A percentile compares a stretch with the other conserved stretches of the same genome.
Conservation (phyloP, 2,888 invertebrate genomes). For the Pachliopta kotzebuea region DNA sequence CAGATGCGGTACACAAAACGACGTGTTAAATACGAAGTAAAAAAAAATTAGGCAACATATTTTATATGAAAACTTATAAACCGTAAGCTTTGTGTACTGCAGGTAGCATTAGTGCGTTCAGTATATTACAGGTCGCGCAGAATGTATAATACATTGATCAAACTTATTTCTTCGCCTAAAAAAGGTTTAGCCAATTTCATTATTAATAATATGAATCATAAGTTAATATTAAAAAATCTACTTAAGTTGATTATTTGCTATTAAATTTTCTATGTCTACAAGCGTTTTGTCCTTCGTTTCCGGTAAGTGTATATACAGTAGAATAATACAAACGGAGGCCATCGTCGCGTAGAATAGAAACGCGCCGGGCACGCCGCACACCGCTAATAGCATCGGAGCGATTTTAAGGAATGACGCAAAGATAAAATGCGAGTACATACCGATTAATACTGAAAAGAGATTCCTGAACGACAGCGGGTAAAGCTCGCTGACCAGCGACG, state of each 20-base stretch:
- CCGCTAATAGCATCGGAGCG: conserved; percentile 11
- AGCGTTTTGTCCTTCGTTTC: conserved; percentile 26
- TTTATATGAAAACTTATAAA: too few species aligned
- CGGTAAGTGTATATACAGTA: conserved; percentile 33
- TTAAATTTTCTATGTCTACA: conserved; percentile 38
- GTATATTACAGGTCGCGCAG: too few species aligned
- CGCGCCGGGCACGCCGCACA: conserved; percentile 5
- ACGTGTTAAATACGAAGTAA: too few species aligned
- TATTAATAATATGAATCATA: too few species aligned
- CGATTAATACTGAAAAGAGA: conserved; percentile 11
- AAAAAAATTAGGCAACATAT: too few species aligned
- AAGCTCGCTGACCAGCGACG: conserved; percentile 19
- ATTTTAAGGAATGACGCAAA: conserved; percentile 18
- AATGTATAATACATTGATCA: too few species aligned
- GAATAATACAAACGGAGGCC: conserved; percentile 6
- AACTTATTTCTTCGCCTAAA: too few species aligned
- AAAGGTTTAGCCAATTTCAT: too few species aligned
- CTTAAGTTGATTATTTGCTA: neutral
- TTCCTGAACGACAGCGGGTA: conserved; percentile 20
- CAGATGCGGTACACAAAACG: too few species aligned
- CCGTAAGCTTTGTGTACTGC: too few species aligned
- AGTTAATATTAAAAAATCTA: too few species aligned
- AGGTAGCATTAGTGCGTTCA: too few species aligned
- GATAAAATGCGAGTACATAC: conserved; percentile 3
- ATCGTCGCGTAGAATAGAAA: conserved; percentile 12